A percentile compares a stretch with the other conserved stretches of the same genome.
phyloP scores from a whole-genome alignment of 1,140 invertebrate species.

The Magallana angulata region DNA sequence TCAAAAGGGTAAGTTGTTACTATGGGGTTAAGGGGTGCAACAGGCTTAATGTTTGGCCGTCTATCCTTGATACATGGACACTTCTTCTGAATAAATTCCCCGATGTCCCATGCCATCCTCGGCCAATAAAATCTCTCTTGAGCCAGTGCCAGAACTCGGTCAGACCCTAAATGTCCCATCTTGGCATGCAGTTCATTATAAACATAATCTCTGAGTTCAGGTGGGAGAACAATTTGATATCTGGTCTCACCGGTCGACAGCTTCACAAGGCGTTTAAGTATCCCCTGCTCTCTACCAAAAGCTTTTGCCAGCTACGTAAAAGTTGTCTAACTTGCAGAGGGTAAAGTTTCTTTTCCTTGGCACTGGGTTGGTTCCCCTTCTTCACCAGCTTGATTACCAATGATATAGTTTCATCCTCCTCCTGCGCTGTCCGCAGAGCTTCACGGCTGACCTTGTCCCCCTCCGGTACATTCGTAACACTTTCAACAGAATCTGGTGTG shows the following conservation, averaged over 20 bases:
- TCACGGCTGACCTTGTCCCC: neutral
- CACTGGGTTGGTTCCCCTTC: neutral
- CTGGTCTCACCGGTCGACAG: neutral
- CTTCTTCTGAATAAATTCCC: slow-evolving; percentile 23
- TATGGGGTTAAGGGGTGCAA: slow-evolving; percentile 55
- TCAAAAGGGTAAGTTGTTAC: neutral
- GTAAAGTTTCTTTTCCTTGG: neutral
- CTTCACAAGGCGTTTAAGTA: slow-evolving; percentile 12
- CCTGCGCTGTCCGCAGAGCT: slow-evolving; percentile 16
- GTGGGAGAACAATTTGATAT: slow-evolving; percentile 45
- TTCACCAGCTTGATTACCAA: neutral
- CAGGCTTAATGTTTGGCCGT: neutral
- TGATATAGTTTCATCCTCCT: slow-evolving; percentile 20
- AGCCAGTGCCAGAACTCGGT: slow-evolving; percentile 42
- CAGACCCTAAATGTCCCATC: slow-evolving; percentile 57
- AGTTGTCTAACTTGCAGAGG: neutral
- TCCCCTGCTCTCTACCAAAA: neutral
- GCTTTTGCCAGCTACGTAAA: slow-evolving; percentile 40
- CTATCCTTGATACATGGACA: slow-evolving; percentile 50
- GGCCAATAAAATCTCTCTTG: slow-evolving; percentile 57
- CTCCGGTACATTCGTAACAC: neutral
- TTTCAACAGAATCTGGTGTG: neutral
- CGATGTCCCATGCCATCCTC: slow-evolving; percentile 45
- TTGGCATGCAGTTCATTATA: slow-evolving; percentile 50
- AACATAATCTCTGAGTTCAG: slow-evolving; percentile 8